phyloP scores from a whole-genome alignment of 2,797 vertebrate species.

The Anolis apletophallus region DNA sequence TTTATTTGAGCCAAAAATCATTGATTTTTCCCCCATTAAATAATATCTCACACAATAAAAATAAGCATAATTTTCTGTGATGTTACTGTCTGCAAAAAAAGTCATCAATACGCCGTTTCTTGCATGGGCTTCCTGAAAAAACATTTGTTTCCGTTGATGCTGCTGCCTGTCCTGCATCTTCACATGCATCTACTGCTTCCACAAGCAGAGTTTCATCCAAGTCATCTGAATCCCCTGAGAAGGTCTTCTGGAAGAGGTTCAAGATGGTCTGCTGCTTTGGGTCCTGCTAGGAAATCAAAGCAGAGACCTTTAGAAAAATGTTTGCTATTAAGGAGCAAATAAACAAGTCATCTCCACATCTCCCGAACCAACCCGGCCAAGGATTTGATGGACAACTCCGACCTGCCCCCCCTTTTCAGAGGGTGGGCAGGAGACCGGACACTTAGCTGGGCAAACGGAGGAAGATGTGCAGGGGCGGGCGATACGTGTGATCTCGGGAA shows the following conservation, averaged over 20 bases:
- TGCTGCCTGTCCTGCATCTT: constrained; percentile 70
- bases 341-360: neutral
- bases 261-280: constrained; percentile 87
- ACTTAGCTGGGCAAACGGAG: too few relatives aligned
- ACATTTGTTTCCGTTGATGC: constrained; percentile 19
- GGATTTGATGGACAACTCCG: too few relatives aligned
- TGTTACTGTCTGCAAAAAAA: constrained; percentile 71
- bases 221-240: constrained; percentile 79
- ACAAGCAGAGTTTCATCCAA: constrained; percentile 80
- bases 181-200: constrained; percentile 83
- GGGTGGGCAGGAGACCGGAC: too few relatives aligned
- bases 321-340: neutral
- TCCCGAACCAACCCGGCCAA: too few relatives aligned
- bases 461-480: too few relatives aligned
- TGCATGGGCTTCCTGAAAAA: constrained; percentile 69
- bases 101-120: constrained; percentile 77
- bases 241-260: constrained; percentile 92
- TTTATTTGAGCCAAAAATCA: constrained; percentile 64
- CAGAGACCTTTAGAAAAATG: constrained; percentile 2
- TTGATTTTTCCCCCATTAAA: constrained; percentile 18
- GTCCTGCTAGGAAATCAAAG: constrained; percentile 77
- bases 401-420: too few relatives aligned
- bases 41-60: neutral
- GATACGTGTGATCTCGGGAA: too few relatives aligned
- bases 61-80: constrained; percentile 28